Conservation (phyloP, 1,140 invertebrate species). For the Heterodera schachtii region DNA sequence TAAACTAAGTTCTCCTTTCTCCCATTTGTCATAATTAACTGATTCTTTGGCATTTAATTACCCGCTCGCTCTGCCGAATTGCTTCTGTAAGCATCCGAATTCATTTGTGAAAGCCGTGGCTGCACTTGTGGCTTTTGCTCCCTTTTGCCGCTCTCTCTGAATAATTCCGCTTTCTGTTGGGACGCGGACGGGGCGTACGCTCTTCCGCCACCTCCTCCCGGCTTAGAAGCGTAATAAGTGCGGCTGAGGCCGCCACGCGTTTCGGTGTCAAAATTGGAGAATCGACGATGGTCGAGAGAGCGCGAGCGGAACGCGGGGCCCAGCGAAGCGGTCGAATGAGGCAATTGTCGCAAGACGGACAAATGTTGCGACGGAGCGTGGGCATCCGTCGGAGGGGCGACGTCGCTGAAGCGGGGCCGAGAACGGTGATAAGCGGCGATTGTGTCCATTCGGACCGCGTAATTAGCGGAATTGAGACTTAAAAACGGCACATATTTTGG, state of each 20-base stretch:
- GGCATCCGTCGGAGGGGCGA: neutral
- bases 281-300: conserved; percentile 6
- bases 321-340: neutral
- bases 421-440: neutral
- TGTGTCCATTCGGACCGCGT: neutral
- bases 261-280: neutral
- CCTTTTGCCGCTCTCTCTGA: neutral
- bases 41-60: neutral
- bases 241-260: neutral
- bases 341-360: neutral
- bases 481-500: neutral
- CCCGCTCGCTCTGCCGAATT: conserved; percentile 27
- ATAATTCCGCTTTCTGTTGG: conserved; percentile 5
- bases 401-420: neutral
- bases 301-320: conserved; percentile 12
- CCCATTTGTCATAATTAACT: no score
- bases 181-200: neutral
- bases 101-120: neutral
- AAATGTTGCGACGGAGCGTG: neutral
- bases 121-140: neutral
- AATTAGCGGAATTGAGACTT: neutral
- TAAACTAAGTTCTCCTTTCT: no score
- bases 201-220: neutral
- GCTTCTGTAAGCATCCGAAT: conserved; percentile 14
- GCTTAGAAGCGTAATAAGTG: neutral